Evolutionary conservation across 2,888 invertebrate genomes (phyloP).

Genomic region (Macaria notata): DNA sequence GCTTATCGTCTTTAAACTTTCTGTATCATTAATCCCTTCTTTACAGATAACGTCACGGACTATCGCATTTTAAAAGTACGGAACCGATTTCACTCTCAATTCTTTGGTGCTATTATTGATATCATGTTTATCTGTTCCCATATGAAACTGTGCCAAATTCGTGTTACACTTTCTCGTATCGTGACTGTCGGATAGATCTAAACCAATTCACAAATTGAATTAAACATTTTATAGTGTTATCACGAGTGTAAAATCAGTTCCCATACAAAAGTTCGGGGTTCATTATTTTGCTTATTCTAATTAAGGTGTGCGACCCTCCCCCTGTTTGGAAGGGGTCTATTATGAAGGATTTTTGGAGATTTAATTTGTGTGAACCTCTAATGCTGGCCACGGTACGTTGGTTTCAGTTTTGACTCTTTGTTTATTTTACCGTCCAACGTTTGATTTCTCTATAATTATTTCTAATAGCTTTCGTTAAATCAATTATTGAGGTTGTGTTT

Average conservation of each 20-base stretch:
- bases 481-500: constrained; percentile 11
- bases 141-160: constrained; percentile 13
- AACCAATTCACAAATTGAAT: constrained; percentile 25
- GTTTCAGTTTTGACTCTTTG: constrained; percentile 47
- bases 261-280: constrained; percentile 60
- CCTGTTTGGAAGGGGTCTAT: constrained; percentile 46
- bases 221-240: constrained; percentile 29
- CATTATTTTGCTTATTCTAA: constrained; percentile 73
- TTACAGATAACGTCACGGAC: constrained; percentile 7
- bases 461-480: constrained; percentile 29
- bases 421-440: constrained; percentile 44
- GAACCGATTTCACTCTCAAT: constrained; percentile 7
- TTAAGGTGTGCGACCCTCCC: constrained; percentile 61
- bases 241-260: constrained; percentile 59
- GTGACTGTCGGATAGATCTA: constrained; percentile 12
- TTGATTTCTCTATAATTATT: constrained; percentile 33
- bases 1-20: constrained; percentile 1
- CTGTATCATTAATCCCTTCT: constrained; percentile 1
- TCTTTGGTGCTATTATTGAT: constrained; percentile 1
- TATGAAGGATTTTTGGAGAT: constrained; percentile 62
- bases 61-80: not conserved
- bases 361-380: constrained; percentile 74
- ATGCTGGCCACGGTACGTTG: constrained; percentile 51
- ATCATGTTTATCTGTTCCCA: constrained; percentile 11
- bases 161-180: constrained; percentile 8